Evolutionary conservation across 2,888 invertebrate genomes (phyloP), one percentile per base, ranked within the genome.

Genomic region (Drosophila borealis): DNA sequence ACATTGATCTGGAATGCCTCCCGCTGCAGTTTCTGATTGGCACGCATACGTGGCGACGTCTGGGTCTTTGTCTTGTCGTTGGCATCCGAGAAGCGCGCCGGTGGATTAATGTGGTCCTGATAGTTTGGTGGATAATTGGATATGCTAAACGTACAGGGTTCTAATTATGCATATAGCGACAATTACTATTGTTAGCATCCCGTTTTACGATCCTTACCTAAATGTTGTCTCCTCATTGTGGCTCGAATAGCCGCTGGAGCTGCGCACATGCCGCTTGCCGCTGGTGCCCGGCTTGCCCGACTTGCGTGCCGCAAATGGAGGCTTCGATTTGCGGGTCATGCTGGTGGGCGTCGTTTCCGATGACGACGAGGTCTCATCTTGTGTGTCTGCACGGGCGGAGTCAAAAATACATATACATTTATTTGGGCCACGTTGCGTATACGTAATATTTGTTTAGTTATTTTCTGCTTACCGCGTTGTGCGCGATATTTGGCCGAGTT

Each of bases 201-300:
- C 53, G 2, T 45, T 19, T 8, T 0, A 29, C 29, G 29, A 36
- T 29, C 71, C 86, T 90, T 91, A 95, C 95, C 95, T 95, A 94
- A 96, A 96, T 60, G 96, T 96, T 69, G 96, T 96, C 92, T 96
- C 96, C 92, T 96, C 96, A 91, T 96, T 96, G 93, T 96, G 96
- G 93, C 96, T 96, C 80, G 96, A 96, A 91, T 96, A 96, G 46
- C 96, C 96, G 91, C 96, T 96, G 84, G 96, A 96, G 80, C 96
- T 96, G 74, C 96, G 94, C 70, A 96, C 96, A 90, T 96, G 96
- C 3, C 96, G 92, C 91, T 96, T 96, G 78, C 92, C 92, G 71
- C 95, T 94, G 8, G 93, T 92, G 44, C 94, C 94, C 33, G 93
- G 92, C 83, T 94, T 94, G 14, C 94, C 93, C 3, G 94, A 93